Evolutionary conservation across 1,140 invertebrate species (phyloP).

Genomic region (Lucilia sericata): DNA sequence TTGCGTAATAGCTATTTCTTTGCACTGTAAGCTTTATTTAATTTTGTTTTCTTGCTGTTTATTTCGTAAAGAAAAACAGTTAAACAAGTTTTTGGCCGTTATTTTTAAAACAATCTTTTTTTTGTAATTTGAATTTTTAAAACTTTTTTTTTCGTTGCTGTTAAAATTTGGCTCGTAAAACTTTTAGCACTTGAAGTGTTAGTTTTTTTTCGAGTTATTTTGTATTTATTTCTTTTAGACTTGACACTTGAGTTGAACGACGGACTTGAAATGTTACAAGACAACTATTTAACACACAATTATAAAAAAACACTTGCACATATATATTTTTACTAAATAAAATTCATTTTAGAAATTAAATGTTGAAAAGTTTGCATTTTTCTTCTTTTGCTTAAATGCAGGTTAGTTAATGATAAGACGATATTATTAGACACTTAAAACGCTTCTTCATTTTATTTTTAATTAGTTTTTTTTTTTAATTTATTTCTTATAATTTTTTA

Average conservation of each 20-base stretch:
- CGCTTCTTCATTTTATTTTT: background rate
- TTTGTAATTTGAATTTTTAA: background rate
- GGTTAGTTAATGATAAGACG: background rate
- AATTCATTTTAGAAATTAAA: background rate
- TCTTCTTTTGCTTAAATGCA: background rate
- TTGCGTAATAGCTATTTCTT: slow-evolving; percentile 33
- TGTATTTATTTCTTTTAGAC: background rate
- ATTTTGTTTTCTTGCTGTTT: background rate
- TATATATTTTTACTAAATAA: no score
- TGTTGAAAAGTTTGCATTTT: background rate
- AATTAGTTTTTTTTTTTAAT: background rate
- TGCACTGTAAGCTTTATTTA: background rate
- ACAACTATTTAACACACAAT: background rate
- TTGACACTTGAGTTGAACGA: background rate
- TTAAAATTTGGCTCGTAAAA: background rate
- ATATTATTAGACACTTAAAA: background rate
- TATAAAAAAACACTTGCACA: background rate
- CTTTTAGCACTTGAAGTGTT: background rate
- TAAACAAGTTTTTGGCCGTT: slow-evolving; percentile 5
- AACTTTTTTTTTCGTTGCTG: background rate
- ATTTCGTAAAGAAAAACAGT: background rate
- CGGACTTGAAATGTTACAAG: background rate
- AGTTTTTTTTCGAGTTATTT: background rate
- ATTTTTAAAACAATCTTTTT: background rate
- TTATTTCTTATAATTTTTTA: background rate